Evolutionary conservation across 2,797 vertebrate species (phyloP).

Genomic region (Aphelocoma californica): DNA sequence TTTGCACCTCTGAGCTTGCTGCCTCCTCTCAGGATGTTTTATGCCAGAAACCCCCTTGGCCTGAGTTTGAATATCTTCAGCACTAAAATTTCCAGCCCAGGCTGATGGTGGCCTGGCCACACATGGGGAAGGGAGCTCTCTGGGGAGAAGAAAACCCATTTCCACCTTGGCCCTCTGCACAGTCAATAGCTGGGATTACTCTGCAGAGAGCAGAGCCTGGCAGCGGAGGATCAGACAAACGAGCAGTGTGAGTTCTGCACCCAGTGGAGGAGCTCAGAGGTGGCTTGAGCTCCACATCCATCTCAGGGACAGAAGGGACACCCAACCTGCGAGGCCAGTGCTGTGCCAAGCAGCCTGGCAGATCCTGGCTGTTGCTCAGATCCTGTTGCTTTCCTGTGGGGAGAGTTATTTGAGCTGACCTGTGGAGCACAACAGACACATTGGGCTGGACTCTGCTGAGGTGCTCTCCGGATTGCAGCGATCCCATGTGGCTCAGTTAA

Average conservation of each 20-base stretch:
- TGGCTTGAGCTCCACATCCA: background rate
- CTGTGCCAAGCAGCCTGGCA: background rate
- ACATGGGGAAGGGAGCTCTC: background rate
- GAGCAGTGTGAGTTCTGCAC: background rate
- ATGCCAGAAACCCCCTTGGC: background rate
- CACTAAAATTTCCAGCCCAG: background rate
- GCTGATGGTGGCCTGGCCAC: background rate
- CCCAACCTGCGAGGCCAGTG: background rate
- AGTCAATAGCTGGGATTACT: background rate
- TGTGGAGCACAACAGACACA: rapidly evolving
- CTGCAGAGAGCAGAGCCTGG: background rate
- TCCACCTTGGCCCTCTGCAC: background rate
- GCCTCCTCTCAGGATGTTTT: background rate
- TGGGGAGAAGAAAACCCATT: background rate
- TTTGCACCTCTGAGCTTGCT: background rate
- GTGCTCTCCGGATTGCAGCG: background rate
- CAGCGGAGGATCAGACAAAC: background rate
- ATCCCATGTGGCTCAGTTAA: background rate
- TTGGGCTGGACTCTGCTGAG: background rate
- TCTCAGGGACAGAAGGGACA: background rate
- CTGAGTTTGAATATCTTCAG: background rate
- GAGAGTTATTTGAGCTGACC: background rate
- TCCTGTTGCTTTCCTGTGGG: background rate
- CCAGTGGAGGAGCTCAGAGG: background rate
- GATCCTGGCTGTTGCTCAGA: background rate